Evolutionary conservation across 1,140 invertebrate genomes (phyloP).

Genomic region (Zaprionus kolodkinae): DNA sequence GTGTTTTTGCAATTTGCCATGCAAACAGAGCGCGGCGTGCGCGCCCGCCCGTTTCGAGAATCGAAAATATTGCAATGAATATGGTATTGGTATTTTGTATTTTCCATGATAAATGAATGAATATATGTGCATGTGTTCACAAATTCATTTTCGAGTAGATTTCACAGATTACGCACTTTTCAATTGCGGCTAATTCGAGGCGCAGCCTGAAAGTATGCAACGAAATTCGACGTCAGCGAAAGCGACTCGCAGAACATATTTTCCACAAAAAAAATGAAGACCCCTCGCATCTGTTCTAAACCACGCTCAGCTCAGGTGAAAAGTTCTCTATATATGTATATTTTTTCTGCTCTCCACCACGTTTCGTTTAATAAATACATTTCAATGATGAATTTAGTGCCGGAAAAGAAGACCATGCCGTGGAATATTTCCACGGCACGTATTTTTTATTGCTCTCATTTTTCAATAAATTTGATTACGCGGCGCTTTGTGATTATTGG

Average conservation of each 20-base stretch:
- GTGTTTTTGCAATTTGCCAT: conserved; percentile 36
- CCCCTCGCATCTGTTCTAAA: background rate
- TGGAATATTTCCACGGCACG: conserved; percentile 38
- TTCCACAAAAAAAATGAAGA: too few species aligned
- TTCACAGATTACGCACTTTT: background rate
- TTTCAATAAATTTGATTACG: conserved; percentile 83
- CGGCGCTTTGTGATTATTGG: conserved; percentile 81
- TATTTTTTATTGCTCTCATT: conserved; percentile 76
- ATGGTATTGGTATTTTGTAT: background rate
- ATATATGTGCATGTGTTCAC: background rate
- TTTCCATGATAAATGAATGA: background rate
- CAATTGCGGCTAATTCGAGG: background rate
- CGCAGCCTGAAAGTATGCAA: background rate
- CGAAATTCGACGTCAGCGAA: background rate
- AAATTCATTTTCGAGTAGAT: background rate
- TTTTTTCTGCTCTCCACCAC: conserved; percentile 1
- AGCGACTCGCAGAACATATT: background rate
- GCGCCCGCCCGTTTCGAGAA: background rate
- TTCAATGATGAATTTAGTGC: conserved; percentile 46
- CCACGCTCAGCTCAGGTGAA: background rate
- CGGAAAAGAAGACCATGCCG: conserved; percentile 12
- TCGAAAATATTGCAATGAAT: conserved; percentile 25
- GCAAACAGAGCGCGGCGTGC: conserved; percentile 9
- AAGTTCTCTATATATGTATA: background rate
- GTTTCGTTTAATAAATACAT: conserved; percentile 39